Conservation (phyloP, 2,888 invertebrate species). For the Drosophila acutilabella region DNA sequence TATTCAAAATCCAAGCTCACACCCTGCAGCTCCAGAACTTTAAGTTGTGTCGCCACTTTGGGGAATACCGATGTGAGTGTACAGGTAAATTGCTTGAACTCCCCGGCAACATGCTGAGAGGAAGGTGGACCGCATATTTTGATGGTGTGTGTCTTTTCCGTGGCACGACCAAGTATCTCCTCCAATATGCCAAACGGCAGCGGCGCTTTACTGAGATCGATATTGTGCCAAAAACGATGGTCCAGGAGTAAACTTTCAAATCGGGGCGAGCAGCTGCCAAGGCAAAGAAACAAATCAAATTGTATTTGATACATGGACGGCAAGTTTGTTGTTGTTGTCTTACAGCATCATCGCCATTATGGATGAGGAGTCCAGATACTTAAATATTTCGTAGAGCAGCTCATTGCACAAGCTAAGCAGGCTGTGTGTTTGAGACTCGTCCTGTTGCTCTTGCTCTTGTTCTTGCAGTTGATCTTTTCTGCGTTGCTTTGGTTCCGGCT, state of each 20-base stretch:
- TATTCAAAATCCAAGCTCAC: constrained; percentile 83
- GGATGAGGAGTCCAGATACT: constrained; percentile 82
- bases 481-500: constrained; percentile 67
- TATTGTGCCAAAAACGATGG: constrained; percentile 82
- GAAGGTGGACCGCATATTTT: constrained; percentile 82
- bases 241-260: constrained; percentile 82
- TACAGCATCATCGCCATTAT: constrained; percentile 82
- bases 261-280: constrained; percentile 80
- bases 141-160: constrained; percentile 78
- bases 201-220: constrained; percentile 80
- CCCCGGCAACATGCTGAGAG: constrained; percentile 73
- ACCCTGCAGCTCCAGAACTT: constrained; percentile 79
- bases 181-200: constrained; percentile 78
- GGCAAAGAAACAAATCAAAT: constrained; percentile 3
- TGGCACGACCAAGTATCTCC: constrained; percentile 77
- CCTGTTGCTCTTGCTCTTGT: constrained; percentile 2
- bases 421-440: constrained; percentile 28
- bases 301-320: constrained; percentile 1
- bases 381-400: constrained; percentile 83
- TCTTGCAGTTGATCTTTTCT: constrained; percentile 40
- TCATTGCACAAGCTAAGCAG: constrained; percentile 83
- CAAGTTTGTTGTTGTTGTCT: constrained; percentile 24
- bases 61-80: constrained; percentile 75
- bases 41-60: constrained; percentile 73
- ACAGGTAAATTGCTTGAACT: constrained; percentile 76